phyloP scores from a whole-genome alignment of 2,113 vertebrate species.

The Sorex fumeus region DNA sequence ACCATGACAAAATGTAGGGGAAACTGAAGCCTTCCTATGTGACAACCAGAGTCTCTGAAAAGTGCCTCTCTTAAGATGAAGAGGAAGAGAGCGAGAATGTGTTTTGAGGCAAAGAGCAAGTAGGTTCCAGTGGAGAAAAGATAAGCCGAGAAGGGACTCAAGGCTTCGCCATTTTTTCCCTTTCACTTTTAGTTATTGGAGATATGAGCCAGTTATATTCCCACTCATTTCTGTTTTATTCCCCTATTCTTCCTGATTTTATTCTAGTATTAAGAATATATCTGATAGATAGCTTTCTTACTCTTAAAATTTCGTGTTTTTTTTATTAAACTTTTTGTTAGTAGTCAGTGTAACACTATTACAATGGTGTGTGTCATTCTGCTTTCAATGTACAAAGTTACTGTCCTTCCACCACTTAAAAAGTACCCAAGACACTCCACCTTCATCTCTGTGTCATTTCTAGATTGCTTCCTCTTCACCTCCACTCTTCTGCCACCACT shows the following conservation, averaged over 20 bases:
- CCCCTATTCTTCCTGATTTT: not conserved
- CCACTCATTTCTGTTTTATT: not conserved
- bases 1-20: not conserved
- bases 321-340: too few species aligned
- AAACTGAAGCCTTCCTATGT: not conserved
- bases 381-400: too few species aligned
- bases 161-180: constrained; percentile 26
- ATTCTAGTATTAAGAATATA: constrained; percentile 17
- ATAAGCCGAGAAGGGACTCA: not conserved
- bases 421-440: too few species aligned
- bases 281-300: not conserved
- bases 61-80: not conserved
- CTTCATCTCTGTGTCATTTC: too few species aligned
- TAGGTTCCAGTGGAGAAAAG: not conserved
- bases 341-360: too few species aligned
- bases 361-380: too few species aligned
- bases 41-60: not conserved
- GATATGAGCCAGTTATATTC: not conserved
- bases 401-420: too few species aligned
- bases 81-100: not conserved
- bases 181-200: not conserved
- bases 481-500: too few species aligned
- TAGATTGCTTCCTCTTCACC: too few species aligned
- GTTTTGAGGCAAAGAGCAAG: not conserved
- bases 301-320: not conserved